Percentiles rank a stretch among this genome's conserved stretches.
Conservation (phyloP, 2,888 invertebrate species). For the Mesorhabditis spiculigera region DNA sequence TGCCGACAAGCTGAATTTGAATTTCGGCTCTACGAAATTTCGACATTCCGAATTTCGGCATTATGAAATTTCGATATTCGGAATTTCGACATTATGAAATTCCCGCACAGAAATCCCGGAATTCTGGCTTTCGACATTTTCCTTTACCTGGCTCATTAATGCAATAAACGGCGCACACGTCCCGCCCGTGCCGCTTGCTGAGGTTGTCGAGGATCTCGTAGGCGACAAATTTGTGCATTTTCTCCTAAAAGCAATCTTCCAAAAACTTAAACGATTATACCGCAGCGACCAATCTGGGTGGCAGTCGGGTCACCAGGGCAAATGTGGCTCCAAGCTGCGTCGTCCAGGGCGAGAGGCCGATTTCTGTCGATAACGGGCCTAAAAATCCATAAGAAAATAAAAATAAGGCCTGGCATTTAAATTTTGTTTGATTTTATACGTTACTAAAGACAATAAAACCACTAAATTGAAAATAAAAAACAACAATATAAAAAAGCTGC, state of each 20-base stretch:
- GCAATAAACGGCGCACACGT: not conserved
- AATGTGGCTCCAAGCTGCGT: not conserved
- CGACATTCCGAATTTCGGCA: too few relatives aligned
- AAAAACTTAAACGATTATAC: not conserved
- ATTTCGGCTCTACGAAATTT: too few relatives aligned
- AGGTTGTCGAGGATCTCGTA: not conserved
- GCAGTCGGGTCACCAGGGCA: not conserved
- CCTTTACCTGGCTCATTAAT: not conserved
- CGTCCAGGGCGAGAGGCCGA: not conserved
- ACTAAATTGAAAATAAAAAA: not conserved
- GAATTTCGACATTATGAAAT: too few relatives aligned
- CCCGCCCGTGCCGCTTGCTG: not conserved
- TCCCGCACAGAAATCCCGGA: too few relatives aligned
- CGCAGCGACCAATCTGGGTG: not conserved
- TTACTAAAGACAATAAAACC: not conserved
- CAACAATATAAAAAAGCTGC: not conserved
- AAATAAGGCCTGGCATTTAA: not conserved
- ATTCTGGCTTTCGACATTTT: too few relatives aligned
- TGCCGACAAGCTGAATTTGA: too few relatives aligned
- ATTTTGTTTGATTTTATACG: not conserved
- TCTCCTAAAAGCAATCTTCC: not conserved
- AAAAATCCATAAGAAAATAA: not conserved
- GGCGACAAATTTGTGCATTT: constrained; percentile 4
- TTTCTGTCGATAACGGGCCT: not conserved
- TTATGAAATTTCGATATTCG: too few relatives aligned